phyloP scores from a whole-genome alignment of 2,888 invertebrate genomes.

The Dilophus febrilis region DNA sequence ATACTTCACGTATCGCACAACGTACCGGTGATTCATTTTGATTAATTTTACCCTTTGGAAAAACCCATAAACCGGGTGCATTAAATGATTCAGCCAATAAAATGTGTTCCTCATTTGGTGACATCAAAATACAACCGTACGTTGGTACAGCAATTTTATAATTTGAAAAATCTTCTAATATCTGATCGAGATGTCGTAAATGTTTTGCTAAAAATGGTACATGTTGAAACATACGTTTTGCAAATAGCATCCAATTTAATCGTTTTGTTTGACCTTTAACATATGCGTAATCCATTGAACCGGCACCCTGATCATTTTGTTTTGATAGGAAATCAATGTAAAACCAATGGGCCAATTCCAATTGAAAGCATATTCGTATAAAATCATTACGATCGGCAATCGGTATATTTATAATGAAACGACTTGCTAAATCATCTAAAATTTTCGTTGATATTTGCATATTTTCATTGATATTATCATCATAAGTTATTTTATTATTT shows the following conservation, averaged over 20 bases:
- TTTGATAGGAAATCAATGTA: conserved; percentile 88
- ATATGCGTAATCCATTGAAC: too few species aligned
- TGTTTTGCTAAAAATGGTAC: conserved; percentile 72
- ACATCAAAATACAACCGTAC: conserved; percentile 86
- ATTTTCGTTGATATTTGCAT: conserved; percentile 80
- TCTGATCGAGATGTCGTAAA: conserved; percentile 52
- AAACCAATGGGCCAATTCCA: conserved; percentile 97
- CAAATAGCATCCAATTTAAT: too few species aligned
- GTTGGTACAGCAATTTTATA: conserved; percentile 95
- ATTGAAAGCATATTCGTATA: conserved; percentile 87
- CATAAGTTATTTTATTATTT: too few species aligned
- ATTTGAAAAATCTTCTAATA: conserved; percentile 77
- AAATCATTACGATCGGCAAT: conserved; percentile 74
- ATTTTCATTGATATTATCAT: too few species aligned
- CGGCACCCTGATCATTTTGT: background rate
- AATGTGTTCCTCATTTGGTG: conserved; percentile 61
- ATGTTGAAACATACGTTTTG: conserved; percentile 35
- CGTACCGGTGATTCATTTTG: conserved; percentile 82
- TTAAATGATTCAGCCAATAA: conserved; percentile 79
- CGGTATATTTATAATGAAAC: conserved; percentile 76
- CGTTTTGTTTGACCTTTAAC: too few species aligned
- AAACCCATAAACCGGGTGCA: conserved; percentile 88
- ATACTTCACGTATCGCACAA: conserved; percentile 82
- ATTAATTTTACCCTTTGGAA: conserved; percentile 98
- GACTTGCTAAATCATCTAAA: conserved; percentile 71